Evolutionary conservation across 2,113 vertebrate species (phyloP).

Genomic region (Misgurnus anguillicaudatus): DNA sequence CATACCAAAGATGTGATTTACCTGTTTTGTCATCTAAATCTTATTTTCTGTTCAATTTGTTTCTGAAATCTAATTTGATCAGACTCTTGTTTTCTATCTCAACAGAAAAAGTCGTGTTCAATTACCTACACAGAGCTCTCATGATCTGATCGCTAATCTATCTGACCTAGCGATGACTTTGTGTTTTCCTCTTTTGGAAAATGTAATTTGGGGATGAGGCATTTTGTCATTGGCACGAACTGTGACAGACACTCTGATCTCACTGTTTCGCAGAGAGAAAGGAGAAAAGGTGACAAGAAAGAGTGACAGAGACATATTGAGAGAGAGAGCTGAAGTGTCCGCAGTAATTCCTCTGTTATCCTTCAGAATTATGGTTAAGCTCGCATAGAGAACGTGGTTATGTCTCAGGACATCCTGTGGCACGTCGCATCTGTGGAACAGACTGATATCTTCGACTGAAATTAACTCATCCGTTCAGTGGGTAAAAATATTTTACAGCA

Average conservation of each 20-base stretch:
- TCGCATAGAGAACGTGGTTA: constrained; percentile 34
- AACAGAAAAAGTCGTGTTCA: constrained; percentile 30
- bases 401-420: constrained; percentile 38
- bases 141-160: constrained; percentile 22
- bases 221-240: constrained; percentile 36
- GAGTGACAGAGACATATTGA: constrained; percentile 1
- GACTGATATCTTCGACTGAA: constrained; percentile 28
- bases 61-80: constrained; percentile 37
- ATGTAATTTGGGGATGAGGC: constrained; percentile 46
- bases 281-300: constrained; percentile 26
- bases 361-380: constrained; percentile 42
- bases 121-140: constrained; percentile 21
- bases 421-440: constrained; percentile 36
- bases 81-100: constrained; percentile 28
- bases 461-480: constrained; percentile 16
- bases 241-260: constrained; percentile 33
- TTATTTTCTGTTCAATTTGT: constrained; percentile 31
- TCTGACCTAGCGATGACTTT: constrained; percentile 47
- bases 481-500: constrained; percentile 9
- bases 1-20: neutral
- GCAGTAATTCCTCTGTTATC: constrained; percentile 50
- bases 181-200: constrained; percentile 32
- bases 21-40: constrained; percentile 32
- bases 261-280: constrained; percentile 29
- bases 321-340: constrained; percentile 49